Evolutionary conservation across 2,888 invertebrate species (phyloP).

Genomic region (Hypomecis atomaria): DNA sequence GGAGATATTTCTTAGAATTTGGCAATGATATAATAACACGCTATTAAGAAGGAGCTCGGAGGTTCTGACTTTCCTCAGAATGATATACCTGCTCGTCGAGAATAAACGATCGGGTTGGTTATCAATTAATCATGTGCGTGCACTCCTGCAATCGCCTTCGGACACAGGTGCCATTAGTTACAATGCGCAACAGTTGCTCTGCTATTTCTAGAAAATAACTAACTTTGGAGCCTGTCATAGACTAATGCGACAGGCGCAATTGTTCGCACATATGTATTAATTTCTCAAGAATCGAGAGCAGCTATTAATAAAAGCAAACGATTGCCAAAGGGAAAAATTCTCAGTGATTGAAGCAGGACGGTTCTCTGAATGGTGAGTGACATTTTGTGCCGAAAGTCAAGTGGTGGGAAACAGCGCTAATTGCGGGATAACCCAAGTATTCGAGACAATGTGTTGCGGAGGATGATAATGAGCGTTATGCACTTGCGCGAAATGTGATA

Average conservation of each 20-base stretch:
- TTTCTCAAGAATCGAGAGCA: constrained; percentile 37
- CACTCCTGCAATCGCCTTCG: constrained; percentile 60
- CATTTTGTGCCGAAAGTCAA: constrained; percentile 42
- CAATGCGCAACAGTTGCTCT: constrained; percentile 70
- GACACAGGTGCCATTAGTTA: constrained; percentile 70
- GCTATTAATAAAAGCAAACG: constrained; percentile 38
- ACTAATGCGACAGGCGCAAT: constrained; percentile 44
- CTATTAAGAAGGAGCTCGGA: constrained; percentile 36
- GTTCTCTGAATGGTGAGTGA: constrained; percentile 35
- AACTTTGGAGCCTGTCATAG: constrained; percentile 51
- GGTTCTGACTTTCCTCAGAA: constrained; percentile 44
- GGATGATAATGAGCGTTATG: constrained; percentile 13
- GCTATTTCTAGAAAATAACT: constrained; percentile 66
- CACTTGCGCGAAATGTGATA: neutral
- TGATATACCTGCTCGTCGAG: constrained; percentile 58
- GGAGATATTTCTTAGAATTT: constrained; percentile 44
- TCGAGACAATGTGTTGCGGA: constrained; percentile 19
- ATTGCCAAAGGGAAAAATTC: constrained; percentile 53
- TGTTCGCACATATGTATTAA: constrained; percentile 31
- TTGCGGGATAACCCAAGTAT: constrained; percentile 49
- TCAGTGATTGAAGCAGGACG: constrained; percentile 41
- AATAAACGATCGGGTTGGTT: constrained; percentile 63
- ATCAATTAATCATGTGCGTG: constrained; percentile 66
- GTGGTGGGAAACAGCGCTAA: constrained; percentile 40
- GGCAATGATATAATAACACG: constrained; percentile 45